Percentiles rank a stretch among this genome's conserved stretches.
phyloP scores from a whole-genome alignment of 2,797 vertebrate genomes.

The Phataginus tricuspis region DNA sequence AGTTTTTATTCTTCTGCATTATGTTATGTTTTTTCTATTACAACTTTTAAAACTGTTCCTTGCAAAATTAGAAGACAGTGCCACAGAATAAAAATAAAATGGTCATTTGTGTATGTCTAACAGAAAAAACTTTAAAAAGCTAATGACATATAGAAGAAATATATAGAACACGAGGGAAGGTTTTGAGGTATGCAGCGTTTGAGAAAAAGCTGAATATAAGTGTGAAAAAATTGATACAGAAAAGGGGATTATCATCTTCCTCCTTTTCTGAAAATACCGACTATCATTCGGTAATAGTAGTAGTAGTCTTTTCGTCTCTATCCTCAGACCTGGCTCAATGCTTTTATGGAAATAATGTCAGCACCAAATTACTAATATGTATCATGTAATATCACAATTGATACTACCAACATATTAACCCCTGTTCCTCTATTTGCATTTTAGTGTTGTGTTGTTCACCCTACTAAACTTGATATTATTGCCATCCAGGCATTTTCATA shows the following conservation, averaged over 20 bases:
- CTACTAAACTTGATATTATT: neutral
- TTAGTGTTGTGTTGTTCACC: neutral
- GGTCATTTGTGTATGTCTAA: neutral
- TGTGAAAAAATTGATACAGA: neutral
- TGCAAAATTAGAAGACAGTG: neutral
- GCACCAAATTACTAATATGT: neutral
- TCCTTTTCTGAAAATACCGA: neutral
- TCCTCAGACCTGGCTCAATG: neutral
- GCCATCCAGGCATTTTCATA: neutral
- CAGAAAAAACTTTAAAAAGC: neutral
- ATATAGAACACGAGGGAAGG: neutral
- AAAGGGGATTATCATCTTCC: neutral
- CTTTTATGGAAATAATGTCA: neutral
- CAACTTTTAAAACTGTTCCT: neutral
- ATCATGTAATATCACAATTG: neutral
- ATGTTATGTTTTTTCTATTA: neutral
- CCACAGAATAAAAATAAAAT: neutral
- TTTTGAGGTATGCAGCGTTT: neutral
- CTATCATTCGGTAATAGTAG: neutral
- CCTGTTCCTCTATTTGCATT: neutral
- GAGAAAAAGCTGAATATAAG: neutral
- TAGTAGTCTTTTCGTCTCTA: neutral
- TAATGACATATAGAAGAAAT: neutral
- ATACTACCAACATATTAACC: too few species aligned
- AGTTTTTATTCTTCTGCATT: neutral